Evolutionary conservation across 2,888 invertebrate species (phyloP), one percentile per base, ranked within the genome.

Genomic region (Cryptocheilus praepositus): DNA sequence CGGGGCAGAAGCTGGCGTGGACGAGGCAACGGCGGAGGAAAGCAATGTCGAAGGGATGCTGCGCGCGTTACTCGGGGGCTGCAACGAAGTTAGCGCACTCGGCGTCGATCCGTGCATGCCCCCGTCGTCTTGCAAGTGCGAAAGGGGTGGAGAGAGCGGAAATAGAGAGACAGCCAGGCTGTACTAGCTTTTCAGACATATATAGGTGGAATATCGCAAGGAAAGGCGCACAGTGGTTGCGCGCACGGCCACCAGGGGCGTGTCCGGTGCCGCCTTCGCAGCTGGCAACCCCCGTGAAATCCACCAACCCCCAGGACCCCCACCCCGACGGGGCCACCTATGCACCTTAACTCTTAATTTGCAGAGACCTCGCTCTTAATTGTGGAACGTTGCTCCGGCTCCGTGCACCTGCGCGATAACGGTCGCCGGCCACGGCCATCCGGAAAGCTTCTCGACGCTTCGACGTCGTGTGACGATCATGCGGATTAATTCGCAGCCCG

Each of bases 181-280:
- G 69, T 69, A 66, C 79, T 75, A 77, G 81, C 60, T 75, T 76
- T 80, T 72, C 76, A 68, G 76, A 65, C 65, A 70, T 77, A 81
- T 80, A 80, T 80, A 79, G 81, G 64, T 73, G 71, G 78, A 76
- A 79, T 76, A 82, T 80, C 77, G 76, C 75, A 74, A 80, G 81
- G 79, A 81, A 81, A 84, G 83, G 83, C 85, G 85, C 85, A 77
- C 78, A 82, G 80, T 83, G 83, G 84, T 85, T 86, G 86, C 85
- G 86, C 86, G 85, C 77, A 83, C 83, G 80, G 81, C 81, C 81
- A 83, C 83, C 85, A 82, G 84, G 86, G 86, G 86, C 86, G 86
- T 86, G 86, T 86, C 86, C 86, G 86, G 86, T 83, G 85, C 84
- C 86, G 86, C 86, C 86, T 86, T 86, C 85, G 76, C 73, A 74